phyloP scores from a whole-genome alignment of 2,888 invertebrate species.

The Aspidiotus rigidus region DNA sequence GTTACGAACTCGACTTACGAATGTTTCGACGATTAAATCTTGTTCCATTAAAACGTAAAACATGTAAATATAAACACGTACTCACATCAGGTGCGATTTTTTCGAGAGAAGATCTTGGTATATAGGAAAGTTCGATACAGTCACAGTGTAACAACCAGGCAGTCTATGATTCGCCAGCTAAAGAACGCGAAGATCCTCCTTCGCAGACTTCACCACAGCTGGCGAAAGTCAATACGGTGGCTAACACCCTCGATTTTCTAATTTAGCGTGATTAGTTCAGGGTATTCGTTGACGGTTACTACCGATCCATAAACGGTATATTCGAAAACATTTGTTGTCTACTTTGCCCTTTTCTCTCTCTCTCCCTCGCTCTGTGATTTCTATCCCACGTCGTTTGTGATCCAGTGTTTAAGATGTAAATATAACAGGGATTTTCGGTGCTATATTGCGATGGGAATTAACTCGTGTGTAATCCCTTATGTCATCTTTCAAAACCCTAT shows the following conservation, averaged over 20 bases:
- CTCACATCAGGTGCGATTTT: too few species aligned
- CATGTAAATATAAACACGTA: too few species aligned
- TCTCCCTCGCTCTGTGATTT: neutral
- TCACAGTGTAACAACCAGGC: too few species aligned
- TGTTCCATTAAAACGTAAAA: too few species aligned
- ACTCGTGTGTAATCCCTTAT: slow-evolving; percentile 24
- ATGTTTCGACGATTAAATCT: too few species aligned
- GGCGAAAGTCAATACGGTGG: neutral
- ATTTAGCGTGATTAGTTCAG: slow-evolving; percentile 11
- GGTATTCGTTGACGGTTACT: slow-evolving; percentile 2
- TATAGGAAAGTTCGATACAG: too few species aligned
- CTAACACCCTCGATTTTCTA: slow-evolving; percentile 7
- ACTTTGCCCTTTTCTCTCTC: neutral
- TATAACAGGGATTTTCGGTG: slow-evolving; percentile 17
- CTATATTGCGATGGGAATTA: slow-evolving; percentile 23
- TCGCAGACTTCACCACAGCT: too few species aligned
- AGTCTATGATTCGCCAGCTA: too few species aligned
- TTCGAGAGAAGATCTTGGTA: too few species aligned
- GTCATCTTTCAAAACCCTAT: slow-evolving; percentile 24
- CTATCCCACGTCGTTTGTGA: neutral
- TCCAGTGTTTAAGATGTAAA: slow-evolving; percentile 16
- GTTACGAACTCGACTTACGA: too few species aligned
- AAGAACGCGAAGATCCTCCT: too few species aligned
- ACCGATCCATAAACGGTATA: neutral
- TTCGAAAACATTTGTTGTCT: neutral